These are phyloP conservation scores for Xestia c-nigrum DNA, from an alignment of 2,888 invertebrate genomes.

Conservation along the genomic window DNA sequence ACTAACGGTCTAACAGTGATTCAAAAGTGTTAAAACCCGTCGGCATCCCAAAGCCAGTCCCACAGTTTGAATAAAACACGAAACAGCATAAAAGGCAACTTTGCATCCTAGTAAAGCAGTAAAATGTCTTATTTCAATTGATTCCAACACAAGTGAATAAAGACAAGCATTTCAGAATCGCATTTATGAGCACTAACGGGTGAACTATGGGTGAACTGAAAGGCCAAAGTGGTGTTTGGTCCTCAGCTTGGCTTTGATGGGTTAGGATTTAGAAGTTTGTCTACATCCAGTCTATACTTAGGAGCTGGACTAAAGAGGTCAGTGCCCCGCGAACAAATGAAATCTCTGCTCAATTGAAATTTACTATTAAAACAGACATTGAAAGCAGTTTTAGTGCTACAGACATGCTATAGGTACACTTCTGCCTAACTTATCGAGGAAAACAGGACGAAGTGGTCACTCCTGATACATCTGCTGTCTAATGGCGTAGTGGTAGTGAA, in stretches of 20 bases:
- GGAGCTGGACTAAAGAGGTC: background rate
- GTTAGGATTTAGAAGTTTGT: constrained; percentile 1
- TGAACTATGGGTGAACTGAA: constrained; percentile 28
- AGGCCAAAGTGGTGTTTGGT: constrained; percentile 26
- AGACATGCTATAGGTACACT: background rate
- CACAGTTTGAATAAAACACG: constrained; percentile 27
- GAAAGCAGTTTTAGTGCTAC: background rate
- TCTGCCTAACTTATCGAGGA: background rate
- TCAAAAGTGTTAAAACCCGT: constrained; percentile 26
- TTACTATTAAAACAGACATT: background rate
- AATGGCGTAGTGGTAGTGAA: too few species aligned
- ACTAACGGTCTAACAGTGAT: constrained; percentile 16
- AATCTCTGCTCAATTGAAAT: background rate
- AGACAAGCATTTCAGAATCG: constrained; percentile 31
- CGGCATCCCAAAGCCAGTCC: constrained; percentile 20
- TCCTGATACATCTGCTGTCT: too few species aligned
- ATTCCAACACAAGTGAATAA: constrained; percentile 34
- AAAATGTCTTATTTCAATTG: constrained; percentile 56
- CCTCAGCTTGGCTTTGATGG: constrained; percentile 24
- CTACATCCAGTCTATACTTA: background rate
- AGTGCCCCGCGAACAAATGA: background rate
- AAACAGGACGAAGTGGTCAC: too few species aligned
- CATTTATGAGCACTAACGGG: constrained; percentile 44
- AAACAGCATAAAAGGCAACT: constrained; percentile 33
- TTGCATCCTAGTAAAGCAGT: constrained; percentile 24